These are phyloP conservation scores for Sebastes hubbsi DNA, from an alignment of 2,797 vertebrate genomes.

Conservation along the genomic window DNA sequence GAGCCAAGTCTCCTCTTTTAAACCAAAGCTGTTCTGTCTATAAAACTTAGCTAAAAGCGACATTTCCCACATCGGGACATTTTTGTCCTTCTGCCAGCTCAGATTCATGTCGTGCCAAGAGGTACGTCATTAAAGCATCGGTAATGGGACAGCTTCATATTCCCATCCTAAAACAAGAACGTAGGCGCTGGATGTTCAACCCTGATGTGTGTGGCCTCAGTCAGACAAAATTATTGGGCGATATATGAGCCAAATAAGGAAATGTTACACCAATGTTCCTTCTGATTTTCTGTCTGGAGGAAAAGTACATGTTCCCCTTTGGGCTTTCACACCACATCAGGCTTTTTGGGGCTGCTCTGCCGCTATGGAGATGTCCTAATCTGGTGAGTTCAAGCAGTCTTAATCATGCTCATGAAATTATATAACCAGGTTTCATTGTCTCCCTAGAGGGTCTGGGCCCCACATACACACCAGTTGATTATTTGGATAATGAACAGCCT, in stretches of 20 bases:
- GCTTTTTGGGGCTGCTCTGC: neutral
- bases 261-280: neutral
- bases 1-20: constrained; percentile 28
- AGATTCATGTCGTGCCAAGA: constrained; percentile 32
- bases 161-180: constrained; percentile 1
- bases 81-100: constrained; percentile 25
- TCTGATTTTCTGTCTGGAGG: neutral
- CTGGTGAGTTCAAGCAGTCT: constrained; percentile 8
- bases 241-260: neutral
- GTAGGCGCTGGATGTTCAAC: neutral
- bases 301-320: neutral
- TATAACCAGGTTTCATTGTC: constrained; percentile 10
- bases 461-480: constrained; percentile 23
- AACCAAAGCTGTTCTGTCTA: constrained; percentile 23
- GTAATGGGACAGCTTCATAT: constrained; percentile 18
- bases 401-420: constrained; percentile 27
- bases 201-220: neutral
- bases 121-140: constrained; percentile 31
- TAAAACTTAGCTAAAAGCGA: constrained; percentile 39
- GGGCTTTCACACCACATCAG: constrained; percentile 2
- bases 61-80: constrained; percentile 27
- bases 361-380: neutral
- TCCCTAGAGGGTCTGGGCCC: neutral
- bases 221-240: neutral
- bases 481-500: constrained; percentile 41